These are phyloP conservation scores for Perdita meconis DNA, from an alignment of 2,888 invertebrate genomes.

Conservation along the genomic window DNA sequence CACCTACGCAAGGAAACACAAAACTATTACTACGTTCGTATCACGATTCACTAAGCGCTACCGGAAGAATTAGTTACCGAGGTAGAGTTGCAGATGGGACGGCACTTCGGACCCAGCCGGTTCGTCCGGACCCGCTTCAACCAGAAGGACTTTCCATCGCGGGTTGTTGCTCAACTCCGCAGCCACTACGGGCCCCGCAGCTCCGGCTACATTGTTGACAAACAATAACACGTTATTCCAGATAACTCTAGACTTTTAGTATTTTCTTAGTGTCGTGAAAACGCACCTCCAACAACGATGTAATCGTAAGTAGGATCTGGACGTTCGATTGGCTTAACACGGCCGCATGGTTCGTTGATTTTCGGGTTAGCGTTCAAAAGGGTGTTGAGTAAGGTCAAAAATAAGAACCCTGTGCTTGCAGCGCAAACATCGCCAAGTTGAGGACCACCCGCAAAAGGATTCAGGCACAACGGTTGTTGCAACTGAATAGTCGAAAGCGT, in stretches of 20 bases:
- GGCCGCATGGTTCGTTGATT: conserved; percentile 84
- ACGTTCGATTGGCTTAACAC: conserved; percentile 83
- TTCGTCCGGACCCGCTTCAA: conserved; percentile 90
- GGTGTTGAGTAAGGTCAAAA: conserved; percentile 71
- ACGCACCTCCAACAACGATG: conserved; percentile 86
- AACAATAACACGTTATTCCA: not conserved
- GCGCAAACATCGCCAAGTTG: conserved; percentile 68
- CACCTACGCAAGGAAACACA: conserved; percentile 57
- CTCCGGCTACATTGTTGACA: conserved; percentile 84
- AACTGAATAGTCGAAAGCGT: rapidly evolving
- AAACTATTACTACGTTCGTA: too few relatives aligned
- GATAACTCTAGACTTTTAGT: not conserved
- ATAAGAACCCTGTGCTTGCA: conserved; percentile 50
- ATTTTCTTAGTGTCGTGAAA: not conserved
- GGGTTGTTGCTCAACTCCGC: conserved; percentile 87
- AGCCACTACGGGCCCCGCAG: conserved; percentile 88
- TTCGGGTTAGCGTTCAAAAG: conserved; percentile 57
- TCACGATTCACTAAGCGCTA: not conserved
- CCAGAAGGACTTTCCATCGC: conserved; percentile 87
- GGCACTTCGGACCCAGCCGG: conserved; percentile 85
- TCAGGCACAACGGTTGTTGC: not conserved
- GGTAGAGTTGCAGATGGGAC: conserved; percentile 71
- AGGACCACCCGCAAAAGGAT: conserved; percentile 71
- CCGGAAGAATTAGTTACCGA: conserved; percentile 64
- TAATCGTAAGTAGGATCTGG: conserved; percentile 87